Base-by-base conservation (phyloP, 2,888 invertebrate genomes). In the Junonia oenone region DNA sequence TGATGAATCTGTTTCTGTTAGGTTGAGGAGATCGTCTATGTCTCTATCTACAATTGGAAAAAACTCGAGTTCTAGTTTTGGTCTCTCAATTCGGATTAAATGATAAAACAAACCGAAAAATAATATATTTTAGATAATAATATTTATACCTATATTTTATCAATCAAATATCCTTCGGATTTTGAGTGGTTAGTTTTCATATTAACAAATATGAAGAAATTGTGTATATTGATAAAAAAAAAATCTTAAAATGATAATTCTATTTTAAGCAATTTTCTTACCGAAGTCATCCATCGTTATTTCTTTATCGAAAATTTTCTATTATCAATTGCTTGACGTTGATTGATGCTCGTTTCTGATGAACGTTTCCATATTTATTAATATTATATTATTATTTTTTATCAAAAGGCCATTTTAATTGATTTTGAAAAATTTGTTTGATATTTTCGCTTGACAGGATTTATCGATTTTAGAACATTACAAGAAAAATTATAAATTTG, bases 1-100 rank as follows among this genome's bases (percentile, higher is more conserved):
- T 3, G 71, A 64, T 0, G 73, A 68, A 6, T 71, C 68, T 40
- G 72, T 59, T 27, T 74, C 77, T 6, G 72, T 66, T 50, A 69
- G 17, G 27, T 65, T 65, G 3, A 73, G 43, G 35, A 72, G 31
- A 15, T 72, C 70, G 8, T 74, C 69, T 11, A 66, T 47, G 9
- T 62, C 64, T 15, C 50, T 63, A 33, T 64, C 73, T 75, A 59
- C 31, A 61, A 66, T 0, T 45, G n/a, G 6, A 2, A 2, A 43
- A 11, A 15, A 1, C 5, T 17, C 13, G 14, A 27, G 14, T 22
- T 2, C 22, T 5, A 22, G 22, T 22, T 3, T 22, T 22, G 22
- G 2, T 22, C 5, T 22, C n/a, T n/a, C n/a, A n/a, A 22, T 22
- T 22, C 22, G 22, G 22, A 22, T 22, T 22, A 22, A 22, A 5